Evolutionary conservation across 2,113 vertebrate genomes (phyloP).

Genomic region (Takifugu flavidus): DNA sequence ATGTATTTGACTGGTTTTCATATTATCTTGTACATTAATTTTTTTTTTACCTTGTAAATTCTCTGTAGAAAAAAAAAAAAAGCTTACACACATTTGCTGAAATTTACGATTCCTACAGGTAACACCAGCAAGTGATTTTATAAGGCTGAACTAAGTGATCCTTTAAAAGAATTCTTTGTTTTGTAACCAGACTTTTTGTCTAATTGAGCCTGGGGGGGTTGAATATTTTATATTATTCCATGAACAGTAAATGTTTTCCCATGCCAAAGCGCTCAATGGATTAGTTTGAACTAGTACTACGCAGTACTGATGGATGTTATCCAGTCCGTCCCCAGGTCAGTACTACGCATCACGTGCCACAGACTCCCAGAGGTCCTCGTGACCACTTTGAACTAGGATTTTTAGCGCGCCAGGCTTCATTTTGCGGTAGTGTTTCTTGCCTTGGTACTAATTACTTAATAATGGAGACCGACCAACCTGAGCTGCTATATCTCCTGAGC

Average conservation of each 20-base stretch:
- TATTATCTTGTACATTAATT: conserved; percentile 99
- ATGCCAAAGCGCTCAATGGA: conserved; percentile 67
- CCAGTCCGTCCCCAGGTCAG: conserved; percentile 29
- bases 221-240: conserved; percentile 58
- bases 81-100: conserved; percentile 87
- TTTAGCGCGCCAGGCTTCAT: no score
- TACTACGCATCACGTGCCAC: conserved; percentile 48
- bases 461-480: conserved; percentile 26
- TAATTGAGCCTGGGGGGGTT: conserved; percentile 49
- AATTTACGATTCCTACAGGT: conserved; percentile 92
- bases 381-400: no score
- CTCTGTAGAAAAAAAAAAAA: conserved; percentile 78
- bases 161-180: conserved; percentile 70
- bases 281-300: conserved; percentile 46
- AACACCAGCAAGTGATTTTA: conserved; percentile 93
- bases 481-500: conserved; percentile 44
- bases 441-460: conserved; percentile 39
- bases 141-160: conserved; percentile 82
- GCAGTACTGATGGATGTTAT: conserved; percentile 31
- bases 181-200: conserved; percentile 57
- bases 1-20: conserved; percentile 90
- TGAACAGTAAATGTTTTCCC: conserved; percentile 42
- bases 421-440: conserved; percentile 34
- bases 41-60: conserved; percentile 99
- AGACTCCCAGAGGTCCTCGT: conserved; percentile 28